Percentiles rank a stretch among this genome's conserved stretches.
Conservation (phyloP, 2,113 vertebrate species). For the Hystrix cristata region DNA sequence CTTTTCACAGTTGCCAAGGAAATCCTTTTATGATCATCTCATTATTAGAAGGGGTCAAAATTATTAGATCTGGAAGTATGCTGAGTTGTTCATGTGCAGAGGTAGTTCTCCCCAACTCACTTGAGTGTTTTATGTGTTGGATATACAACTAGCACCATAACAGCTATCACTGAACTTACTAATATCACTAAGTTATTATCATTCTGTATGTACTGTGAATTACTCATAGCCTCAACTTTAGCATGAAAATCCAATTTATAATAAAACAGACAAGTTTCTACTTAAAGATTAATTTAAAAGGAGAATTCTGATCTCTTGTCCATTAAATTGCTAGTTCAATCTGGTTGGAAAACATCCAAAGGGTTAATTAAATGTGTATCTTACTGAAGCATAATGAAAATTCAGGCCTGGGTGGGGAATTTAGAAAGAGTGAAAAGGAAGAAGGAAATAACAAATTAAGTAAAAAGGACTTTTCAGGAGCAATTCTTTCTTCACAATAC, state of each 20-base stretch:
- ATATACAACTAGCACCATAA: neutral
- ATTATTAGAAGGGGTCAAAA: neutral
- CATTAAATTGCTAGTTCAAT: slow-evolving; percentile 15
- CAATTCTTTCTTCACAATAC: neutral
- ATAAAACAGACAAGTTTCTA: slow-evolving; percentile 42
- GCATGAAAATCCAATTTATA: slow-evolving; percentile 2
- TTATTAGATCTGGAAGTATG: neutral
- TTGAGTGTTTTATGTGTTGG: neutral
- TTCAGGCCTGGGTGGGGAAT: neutral
- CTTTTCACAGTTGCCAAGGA: neutral
- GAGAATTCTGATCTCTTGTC: slow-evolving; percentile 44
- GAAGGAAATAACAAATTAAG: neutral
- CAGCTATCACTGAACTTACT: neutral
- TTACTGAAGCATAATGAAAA: slow-evolving; percentile 1
- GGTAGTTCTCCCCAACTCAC: neutral
- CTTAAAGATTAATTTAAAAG: slow-evolving; percentile 51
- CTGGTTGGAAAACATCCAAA: slow-evolving; percentile 49
- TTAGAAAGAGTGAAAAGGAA: slow-evolving; percentile 18
- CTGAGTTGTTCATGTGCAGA: neutral
- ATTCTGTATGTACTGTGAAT: neutral
- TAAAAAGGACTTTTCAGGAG: slow-evolving; percentile 17
- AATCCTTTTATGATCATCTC: neutral
- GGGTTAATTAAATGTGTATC: neutral
- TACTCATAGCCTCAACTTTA: neutral
- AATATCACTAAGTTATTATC: neutral